Percentiles rank a stretch among this genome's conserved stretches.
Evolutionary conservation across 2,113 vertebrate genomes (phyloP).

Genomic region (Myrmecobius fasciatus): DNA sequence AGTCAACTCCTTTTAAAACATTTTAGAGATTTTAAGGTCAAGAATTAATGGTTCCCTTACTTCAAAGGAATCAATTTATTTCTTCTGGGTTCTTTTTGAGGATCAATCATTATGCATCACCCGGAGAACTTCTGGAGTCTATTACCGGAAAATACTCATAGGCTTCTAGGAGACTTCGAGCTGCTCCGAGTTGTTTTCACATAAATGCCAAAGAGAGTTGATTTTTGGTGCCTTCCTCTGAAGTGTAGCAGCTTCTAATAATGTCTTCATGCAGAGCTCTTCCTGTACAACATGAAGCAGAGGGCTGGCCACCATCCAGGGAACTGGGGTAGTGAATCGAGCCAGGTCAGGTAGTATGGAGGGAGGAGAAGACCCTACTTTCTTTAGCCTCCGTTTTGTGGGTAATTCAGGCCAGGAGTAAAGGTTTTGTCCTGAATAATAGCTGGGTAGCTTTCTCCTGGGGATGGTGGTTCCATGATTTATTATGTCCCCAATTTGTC

Average conservation of each 20-base stretch:
- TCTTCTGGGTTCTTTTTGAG: conserved; percentile 77
- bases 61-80: conserved; percentile 81
- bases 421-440: conserved; percentile 29
- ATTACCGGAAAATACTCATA: conserved; percentile 69
- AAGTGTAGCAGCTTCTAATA: neutral
- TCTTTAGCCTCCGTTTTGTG: neutral
- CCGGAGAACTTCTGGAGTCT: conserved; percentile 75
- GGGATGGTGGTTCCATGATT: neutral
- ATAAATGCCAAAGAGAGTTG: conserved; percentile 56
- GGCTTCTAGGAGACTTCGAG: conserved; percentile 37
- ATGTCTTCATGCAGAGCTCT: neutral
- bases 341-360: neutral
- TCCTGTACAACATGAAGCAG: conserved; percentile 20
- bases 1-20: conserved; percentile 80
- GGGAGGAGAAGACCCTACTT: neutral
- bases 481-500: neutral
- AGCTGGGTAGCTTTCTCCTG: neutral
- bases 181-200: conserved; percentile 24
- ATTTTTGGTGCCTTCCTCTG: conserved; percentile 48
- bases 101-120: conserved; percentile 79
- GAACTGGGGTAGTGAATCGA: neutral
- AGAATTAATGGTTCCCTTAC: conserved; percentile 76
- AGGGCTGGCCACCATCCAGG: neutral
- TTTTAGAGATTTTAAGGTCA: conserved; percentile 74
- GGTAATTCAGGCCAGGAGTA: neutral